Conservation (phyloP, 1,140 invertebrate species). For the Leptinotarsa lineolata region DNA sequence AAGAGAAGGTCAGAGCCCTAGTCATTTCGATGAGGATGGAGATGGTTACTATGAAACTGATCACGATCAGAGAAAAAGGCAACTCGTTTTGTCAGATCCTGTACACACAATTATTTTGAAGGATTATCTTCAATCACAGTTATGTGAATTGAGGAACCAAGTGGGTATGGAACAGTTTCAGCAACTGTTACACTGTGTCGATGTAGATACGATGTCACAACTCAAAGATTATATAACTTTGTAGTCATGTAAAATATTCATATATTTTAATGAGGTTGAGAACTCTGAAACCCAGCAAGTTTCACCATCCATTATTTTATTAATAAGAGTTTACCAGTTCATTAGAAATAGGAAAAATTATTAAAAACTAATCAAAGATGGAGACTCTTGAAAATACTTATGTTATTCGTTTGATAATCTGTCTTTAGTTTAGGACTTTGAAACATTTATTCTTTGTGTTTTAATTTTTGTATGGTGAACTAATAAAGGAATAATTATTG, state of each 20-base stretch:
- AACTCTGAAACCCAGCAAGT: background rate
- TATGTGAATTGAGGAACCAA: conserved; percentile 66
- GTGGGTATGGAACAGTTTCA: conserved; percentile 71
- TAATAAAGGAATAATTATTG: background rate
- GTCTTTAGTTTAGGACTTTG: no score
- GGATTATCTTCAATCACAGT: conserved; percentile 69
- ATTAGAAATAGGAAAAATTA: no score
- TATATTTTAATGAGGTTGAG: background rate
- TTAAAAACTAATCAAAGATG: no score
- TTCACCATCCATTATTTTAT: background rate
- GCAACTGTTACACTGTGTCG: conserved; percentile 69
- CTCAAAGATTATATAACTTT: conserved; percentile 66
- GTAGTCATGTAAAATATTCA: conserved; percentile 35
- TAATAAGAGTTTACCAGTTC: background rate
- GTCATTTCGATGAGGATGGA: conserved; percentile 53
- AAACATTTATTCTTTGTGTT: background rate
- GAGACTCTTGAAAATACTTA: no score
- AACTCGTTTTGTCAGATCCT: conserved; percentile 68
- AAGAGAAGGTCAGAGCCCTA: conserved; percentile 54
- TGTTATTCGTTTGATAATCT: no score
- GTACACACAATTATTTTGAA: conserved; percentile 72
- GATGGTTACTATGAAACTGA: conserved; percentile 60
- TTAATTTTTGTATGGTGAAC: background rate
- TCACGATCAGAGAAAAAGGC: conserved; percentile 63
- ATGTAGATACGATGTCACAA: conserved; percentile 69